Conservation (phyloP, 1,140 invertebrate species). For the Asbolus verrucosus region DNA sequence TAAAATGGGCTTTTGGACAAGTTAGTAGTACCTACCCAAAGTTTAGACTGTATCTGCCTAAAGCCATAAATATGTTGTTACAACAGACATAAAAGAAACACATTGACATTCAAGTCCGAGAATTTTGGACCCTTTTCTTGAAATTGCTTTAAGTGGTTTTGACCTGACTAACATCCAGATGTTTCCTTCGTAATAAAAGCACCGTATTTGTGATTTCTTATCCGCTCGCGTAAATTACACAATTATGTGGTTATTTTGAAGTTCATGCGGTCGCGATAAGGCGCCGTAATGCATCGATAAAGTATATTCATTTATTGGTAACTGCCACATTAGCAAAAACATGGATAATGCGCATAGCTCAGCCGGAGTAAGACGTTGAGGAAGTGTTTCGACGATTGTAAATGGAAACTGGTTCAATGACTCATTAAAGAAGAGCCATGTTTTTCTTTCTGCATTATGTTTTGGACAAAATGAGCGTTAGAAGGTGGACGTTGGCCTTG, state of each 20-base stretch:
- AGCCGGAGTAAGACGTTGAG: too few species aligned
- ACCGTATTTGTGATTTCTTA: conserved; percentile 14
- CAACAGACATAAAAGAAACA: conserved; percentile 9
- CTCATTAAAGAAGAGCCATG: conserved; percentile 43
- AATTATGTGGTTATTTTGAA: conserved; percentile 31
- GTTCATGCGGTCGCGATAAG: neutral
- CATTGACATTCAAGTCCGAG: conserved; percentile 35
- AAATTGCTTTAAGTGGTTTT: conserved; percentile 34
- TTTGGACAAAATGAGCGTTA: conserved; percentile 50
- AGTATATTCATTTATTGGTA: too few species aligned
- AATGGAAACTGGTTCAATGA: conserved; percentile 38
- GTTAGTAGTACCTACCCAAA: conserved; percentile 4
- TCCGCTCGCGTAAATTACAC: neutral
- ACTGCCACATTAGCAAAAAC: too few species aligned
- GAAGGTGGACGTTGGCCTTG: conserved; percentile 52
- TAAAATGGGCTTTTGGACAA: conserved; percentile 25
- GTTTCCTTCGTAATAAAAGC: conserved; percentile 18
- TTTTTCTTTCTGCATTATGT: conserved; percentile 47
- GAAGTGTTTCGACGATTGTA: too few species aligned
- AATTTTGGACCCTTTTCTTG: conserved; percentile 43
- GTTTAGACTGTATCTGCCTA: conserved; percentile 6
- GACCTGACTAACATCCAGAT: too few species aligned
- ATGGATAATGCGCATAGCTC: too few species aligned
- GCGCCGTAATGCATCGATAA: too few species aligned
- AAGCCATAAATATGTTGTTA: neutral